Conservation (phyloP, 2,113 vertebrate genomes). For the Hyaena hyaena region DNA sequence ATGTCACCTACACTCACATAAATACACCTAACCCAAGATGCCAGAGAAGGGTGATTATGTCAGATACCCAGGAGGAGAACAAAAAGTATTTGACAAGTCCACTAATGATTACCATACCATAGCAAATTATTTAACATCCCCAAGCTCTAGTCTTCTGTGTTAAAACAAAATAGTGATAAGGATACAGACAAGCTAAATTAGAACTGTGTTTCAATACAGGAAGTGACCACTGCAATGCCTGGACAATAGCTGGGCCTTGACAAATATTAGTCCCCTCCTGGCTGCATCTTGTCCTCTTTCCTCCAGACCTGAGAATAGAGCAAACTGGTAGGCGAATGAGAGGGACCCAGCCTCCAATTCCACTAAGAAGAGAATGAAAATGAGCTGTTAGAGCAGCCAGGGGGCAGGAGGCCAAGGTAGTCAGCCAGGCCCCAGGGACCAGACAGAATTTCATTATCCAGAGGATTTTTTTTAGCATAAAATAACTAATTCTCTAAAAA, state of each 20-base stretch:
- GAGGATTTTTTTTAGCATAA: not conserved
- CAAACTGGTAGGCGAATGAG: not conserved
- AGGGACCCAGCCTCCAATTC: conserved; percentile 11
- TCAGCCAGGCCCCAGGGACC: not conserved
- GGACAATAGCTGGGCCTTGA: not conserved
- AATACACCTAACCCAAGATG: not conserved
- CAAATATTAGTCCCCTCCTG: not conserved
- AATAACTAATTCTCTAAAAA: conserved; percentile 34
- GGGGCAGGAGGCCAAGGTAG: conserved; percentile 51
- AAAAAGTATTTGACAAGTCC: not conserved
- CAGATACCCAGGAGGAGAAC: not conserved
- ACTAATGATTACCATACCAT: not conserved
- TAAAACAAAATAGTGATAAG: not conserved
- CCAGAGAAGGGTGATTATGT: not conserved
- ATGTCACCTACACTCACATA: not conserved
- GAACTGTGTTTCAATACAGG: not conserved
- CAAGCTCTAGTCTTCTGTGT: not conserved
- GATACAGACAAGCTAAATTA: not conserved
- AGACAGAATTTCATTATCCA: conserved; percentile 20
- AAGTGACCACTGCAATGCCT: not conserved
- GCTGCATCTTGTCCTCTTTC: not conserved
- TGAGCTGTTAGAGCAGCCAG: not conserved
- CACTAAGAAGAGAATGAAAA: conserved; percentile 58
- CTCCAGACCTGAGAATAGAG: not conserved
- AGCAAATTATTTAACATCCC: not conserved